Percentiles rank a stretch among this genome's conserved stretches.
Conservation (phyloP, 2,888 invertebrate species). For the Plebejus argus region DNA sequence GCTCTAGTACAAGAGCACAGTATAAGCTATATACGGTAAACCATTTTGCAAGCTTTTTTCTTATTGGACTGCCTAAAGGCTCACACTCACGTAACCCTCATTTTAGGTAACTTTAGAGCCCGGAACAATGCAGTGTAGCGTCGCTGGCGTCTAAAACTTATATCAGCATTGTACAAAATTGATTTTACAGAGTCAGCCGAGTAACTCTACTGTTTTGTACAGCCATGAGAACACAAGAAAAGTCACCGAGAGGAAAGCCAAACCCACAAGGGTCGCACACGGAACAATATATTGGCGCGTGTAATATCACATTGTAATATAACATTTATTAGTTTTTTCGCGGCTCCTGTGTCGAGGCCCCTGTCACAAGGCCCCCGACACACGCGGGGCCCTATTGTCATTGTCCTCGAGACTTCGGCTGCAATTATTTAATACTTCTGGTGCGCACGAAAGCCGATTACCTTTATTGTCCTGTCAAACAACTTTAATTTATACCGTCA, state of each 20-base stretch:
- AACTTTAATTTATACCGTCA: slow-evolving; percentile 17
- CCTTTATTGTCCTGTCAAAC: slow-evolving; percentile 23
- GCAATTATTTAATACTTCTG: slow-evolving; percentile 20
- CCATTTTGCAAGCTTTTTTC: too few species aligned
- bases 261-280: not conserved
- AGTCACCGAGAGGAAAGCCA: not conserved
- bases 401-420: slow-evolving; percentile 41
- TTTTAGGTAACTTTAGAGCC: too few species aligned
- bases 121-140: too few species aligned
- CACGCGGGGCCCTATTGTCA: slow-evolving; percentile 40
- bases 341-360: not conserved
- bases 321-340: slow-evolving; percentile 19
- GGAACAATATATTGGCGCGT: not conserved
- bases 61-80: too few species aligned
- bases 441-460: slow-evolving; percentile 26
- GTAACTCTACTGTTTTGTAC: not conserved
- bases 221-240: not conserved
- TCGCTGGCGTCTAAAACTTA: too few species aligned
- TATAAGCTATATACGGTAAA: too few species aligned
- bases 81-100: too few species aligned
- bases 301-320: slow-evolving; percentile 18
- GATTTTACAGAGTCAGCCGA: too few species aligned
- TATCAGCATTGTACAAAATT: too few species aligned
- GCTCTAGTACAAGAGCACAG: too few species aligned
- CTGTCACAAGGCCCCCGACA: not conserved